Evolutionary conservation across 2,113 vertebrate genomes (phyloP).

Genomic region (Cheirogaleus medius): DNA sequence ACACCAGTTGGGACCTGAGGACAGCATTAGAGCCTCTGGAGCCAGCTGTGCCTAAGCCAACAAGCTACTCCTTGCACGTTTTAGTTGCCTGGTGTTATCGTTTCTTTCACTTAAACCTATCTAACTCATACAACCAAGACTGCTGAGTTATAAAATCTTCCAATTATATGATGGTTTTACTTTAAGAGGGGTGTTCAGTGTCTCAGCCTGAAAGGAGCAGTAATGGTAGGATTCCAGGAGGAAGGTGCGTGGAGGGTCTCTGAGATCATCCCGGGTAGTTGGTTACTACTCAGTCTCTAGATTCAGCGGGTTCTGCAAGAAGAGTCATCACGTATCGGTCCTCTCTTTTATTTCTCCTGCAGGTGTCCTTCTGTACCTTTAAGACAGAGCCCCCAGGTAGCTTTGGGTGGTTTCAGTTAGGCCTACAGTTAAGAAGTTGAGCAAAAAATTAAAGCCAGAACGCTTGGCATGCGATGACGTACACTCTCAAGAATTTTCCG

Average conservation of each 20-base stretch:
- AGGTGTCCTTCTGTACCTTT: slow-evolving; percentile 43
- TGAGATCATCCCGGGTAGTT: accelerated
- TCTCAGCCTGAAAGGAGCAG: not conserved
- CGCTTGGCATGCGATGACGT: not conserved
- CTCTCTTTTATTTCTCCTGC: not conserved
- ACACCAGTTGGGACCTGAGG: not conserved
- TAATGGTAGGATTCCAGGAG: not conserved
- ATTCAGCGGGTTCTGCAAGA: not conserved
- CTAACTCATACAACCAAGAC: not conserved
- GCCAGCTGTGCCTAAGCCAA: not conserved
- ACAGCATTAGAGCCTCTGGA: not conserved
- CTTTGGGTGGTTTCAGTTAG: slow-evolving; percentile 61
- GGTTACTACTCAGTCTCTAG: not conserved
- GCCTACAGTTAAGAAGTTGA: not conserved
- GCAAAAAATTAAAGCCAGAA: slow-evolving; percentile 37
- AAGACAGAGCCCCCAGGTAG: not conserved
- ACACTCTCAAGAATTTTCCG: not conserved
- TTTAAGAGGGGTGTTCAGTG: not conserved
- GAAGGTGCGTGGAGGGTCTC: not conserved
- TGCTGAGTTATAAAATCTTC: not conserved
- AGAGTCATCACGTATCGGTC: not conserved
- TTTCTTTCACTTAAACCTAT: not conserved
- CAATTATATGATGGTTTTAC: not conserved
- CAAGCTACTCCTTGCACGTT: not conserved
- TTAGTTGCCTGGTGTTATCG: no score